Conservation (phyloP, 2,888 invertebrate species). For the Eulithis prunata region DNA sequence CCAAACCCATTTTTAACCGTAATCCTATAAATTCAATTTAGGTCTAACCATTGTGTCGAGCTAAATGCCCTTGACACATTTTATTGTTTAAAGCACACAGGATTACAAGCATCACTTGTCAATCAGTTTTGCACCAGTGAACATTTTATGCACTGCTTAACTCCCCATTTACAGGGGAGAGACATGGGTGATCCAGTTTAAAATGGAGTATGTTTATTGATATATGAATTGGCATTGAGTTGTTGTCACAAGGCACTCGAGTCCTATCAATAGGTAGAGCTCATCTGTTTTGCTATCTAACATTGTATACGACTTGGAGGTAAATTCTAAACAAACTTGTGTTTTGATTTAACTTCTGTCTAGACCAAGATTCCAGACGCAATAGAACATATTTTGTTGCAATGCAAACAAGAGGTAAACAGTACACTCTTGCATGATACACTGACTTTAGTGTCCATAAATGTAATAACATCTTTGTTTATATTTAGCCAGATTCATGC, state of each 20-base stretch:
- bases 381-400: not conserved
- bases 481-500: slow-evolving; percentile 31
- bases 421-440: slow-evolving; percentile 41
- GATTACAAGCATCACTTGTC: slow-evolving; percentile 29
- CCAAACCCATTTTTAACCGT: slow-evolving; percentile 10
- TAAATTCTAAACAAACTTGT: too few species aligned
- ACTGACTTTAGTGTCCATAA: slow-evolving; percentile 39
- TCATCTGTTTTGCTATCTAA: too few species aligned
- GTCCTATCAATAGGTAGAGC: too few species aligned
- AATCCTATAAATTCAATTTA: slow-evolving; percentile 17
- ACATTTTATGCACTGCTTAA: slow-evolving; percentile 35
- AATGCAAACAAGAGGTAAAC: slow-evolving; percentile 17
- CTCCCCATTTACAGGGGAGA: slow-evolving; percentile 21
- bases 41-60: slow-evolving; percentile 19
- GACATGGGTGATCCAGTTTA: slow-evolving; percentile 7
- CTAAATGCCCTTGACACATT: slow-evolving; percentile 26
- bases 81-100: slow-evolving; percentile 21
- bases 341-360: too few species aligned
- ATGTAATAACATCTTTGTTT: slow-evolving; percentile 40
- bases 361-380: too few species aligned
- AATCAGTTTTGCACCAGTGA: slow-evolving; percentile 33
- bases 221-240: too few species aligned
- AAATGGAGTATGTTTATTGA: slow-evolving; percentile 15
- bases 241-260: too few species aligned
- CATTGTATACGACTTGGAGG: too few species aligned